Conservation (phyloP, 2,113 vertebrate genomes). For the Edolisoma coerulescens region DNA sequence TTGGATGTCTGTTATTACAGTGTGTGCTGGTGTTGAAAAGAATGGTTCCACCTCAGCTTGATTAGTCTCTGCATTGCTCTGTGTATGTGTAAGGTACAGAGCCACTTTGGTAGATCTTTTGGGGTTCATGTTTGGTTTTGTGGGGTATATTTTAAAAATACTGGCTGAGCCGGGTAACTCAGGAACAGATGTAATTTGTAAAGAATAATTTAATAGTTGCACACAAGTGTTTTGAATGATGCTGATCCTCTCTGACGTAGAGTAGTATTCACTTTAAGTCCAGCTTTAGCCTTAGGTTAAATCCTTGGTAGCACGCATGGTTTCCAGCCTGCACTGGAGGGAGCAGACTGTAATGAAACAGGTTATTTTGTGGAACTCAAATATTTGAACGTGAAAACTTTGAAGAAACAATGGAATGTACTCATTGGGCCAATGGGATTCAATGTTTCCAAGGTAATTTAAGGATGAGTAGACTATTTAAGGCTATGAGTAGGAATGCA, state of each 20-base stretch:
- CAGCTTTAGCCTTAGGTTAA: background rate
- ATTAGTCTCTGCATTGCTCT: background rate
- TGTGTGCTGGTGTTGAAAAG: background rate
- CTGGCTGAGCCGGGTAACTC: background rate
- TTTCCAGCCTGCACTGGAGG: background rate
- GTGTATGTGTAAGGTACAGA: background rate
- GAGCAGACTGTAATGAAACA: background rate
- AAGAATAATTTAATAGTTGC: background rate
- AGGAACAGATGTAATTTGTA: background rate
- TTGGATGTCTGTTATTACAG: background rate
- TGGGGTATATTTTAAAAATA: background rate
- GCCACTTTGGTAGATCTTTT: background rate
- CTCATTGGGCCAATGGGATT: background rate
- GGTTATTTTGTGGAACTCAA: background rate
- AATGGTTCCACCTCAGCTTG: background rate
- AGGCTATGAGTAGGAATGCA: background rate
- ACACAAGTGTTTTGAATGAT: background rate
- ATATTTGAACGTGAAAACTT: background rate
- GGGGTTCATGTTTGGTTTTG: background rate
- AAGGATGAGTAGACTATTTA: background rate
- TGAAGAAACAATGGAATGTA: background rate
- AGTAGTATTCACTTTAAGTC: background rate
- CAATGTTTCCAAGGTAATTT: background rate
- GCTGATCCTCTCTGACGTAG: background rate
- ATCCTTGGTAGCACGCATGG: rapidly evolving